Base-by-base conservation (phyloP, 2,113 vertebrate species). In the Tetrax tetrax region DNA sequence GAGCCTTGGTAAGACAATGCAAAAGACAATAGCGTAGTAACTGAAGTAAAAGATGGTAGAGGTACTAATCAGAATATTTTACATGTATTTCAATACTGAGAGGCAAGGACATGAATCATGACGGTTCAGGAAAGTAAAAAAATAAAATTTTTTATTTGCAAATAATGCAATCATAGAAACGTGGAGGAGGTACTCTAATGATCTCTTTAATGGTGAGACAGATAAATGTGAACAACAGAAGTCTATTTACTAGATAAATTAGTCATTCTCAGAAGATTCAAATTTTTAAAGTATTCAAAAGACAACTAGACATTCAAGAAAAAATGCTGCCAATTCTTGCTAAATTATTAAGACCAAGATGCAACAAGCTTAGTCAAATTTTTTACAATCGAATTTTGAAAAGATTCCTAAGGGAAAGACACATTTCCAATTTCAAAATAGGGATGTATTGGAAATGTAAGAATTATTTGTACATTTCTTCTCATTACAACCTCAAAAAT, bases 121-220 rank as follows among this genome's bases (percentile, higher is more conserved):
- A 92, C 74, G 56, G 69, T 77, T 86, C 79, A 72, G 54, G 38
- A 59, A 80, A 88, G 54, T 31, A 72, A 6, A 69, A 83, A 94
- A 93, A 79, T 45, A 33, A 93, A 92, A 86, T 65, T 61, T 29
- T 45, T 76, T 80, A 83, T 88, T 90, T 95, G 83, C 83, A 95
- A 95, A 93, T 89, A 92, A 16, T 74, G 41, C 31, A 90, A 86
- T 80, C 79, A 80, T 8, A 57, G 59, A 90, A 90, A 95, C 71
- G 71, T 96, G 88, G 79, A 94, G 82, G 88, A 88, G n/a, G 71
- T 72, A 70, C 37, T 88, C 15, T 90, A 86, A 95, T 86, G 25
- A 90, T 83, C 50, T 57, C 54, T 83, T 65, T 86, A 92, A 93
- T 43, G 35, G 57, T n/a, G 12, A 93, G 86, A 85, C n/a, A 82